These are phyloP conservation scores for Amblyopsis rosae DNA, from an alignment of 2,113 vertebrate genomes.

Conservation along the genomic window DNA sequence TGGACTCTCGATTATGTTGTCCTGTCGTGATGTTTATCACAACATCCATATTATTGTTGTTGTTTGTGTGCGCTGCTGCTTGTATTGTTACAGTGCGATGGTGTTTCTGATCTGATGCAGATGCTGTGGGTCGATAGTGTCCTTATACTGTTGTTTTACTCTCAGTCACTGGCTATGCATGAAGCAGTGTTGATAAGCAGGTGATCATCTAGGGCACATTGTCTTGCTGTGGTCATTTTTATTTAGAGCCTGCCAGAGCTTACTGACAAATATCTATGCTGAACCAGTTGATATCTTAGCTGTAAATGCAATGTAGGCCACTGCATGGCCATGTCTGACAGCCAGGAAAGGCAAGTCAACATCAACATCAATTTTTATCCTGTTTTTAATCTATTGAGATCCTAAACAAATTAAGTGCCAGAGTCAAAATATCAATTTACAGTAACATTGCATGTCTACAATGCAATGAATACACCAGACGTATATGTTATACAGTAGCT, in stretches of 20 bases:
- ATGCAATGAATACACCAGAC: background rate
- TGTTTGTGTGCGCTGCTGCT: no score
- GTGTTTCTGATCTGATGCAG: no score
- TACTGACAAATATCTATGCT: conserved; percentile 5
- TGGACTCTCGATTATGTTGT: no score
- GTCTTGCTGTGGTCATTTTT: background rate
- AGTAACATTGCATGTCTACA: background rate
- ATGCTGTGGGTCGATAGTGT: no score
- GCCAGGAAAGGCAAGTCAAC: background rate
- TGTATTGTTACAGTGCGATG: no score
- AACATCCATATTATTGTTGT: no score
- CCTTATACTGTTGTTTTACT: no score
- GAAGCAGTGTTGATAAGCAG: background rate
- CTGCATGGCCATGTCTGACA: conserved; percentile 1
- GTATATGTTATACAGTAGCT: no score
- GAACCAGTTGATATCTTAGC: conserved; percentile 10
- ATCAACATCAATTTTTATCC: no score
- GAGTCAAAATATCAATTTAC: background rate
- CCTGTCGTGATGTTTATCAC: no score
- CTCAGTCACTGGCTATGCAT: background rate
- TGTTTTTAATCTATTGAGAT: no score
- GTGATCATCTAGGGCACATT: background rate
- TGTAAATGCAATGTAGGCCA: conserved; percentile 20
- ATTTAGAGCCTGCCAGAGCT: background rate
- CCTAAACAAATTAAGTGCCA: background rate